These are phyloP conservation scores for Lota lota DNA, from an alignment of 2,113 vertebrate genomes.

Conservation along the genomic window DNA sequence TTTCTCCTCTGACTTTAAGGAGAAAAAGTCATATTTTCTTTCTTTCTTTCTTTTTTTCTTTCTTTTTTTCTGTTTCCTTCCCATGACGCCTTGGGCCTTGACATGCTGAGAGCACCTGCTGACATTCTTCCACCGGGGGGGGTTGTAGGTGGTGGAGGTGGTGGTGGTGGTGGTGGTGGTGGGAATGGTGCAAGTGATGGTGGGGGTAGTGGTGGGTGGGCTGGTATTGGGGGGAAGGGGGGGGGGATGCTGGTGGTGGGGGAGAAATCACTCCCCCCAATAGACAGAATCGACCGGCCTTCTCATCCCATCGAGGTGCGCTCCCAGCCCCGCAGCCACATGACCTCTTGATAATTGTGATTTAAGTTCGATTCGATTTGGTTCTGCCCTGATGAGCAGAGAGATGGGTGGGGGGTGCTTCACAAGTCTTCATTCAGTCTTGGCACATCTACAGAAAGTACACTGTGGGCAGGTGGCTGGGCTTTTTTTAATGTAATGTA, in stretches of 20 bases:
- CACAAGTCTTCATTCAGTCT: slow-evolving; percentile 28
- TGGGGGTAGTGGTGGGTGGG: too few relatives aligned
- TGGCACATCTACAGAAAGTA: neutral
- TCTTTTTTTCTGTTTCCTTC: slow-evolving; percentile 16
- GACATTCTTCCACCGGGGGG: too few relatives aligned
- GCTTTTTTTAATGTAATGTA: neutral
- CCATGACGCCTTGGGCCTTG: neutral
- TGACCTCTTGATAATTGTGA: slow-evolving; percentile 54
- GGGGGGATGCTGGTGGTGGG: too few relatives aligned
- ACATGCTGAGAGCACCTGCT: slow-evolving; percentile 27
- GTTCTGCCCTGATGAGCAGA: slow-evolving; percentile 32
- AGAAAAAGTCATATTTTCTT: slow-evolving; percentile 30
- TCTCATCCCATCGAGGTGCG: slow-evolving; percentile 51
- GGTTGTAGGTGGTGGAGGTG: too few relatives aligned
- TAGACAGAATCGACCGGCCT: slow-evolving; percentile 49
- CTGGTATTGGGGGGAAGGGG: too few relatives aligned
- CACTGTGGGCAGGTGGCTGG: neutral
- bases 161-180: too few relatives aligned
- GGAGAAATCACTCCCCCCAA: neutral
- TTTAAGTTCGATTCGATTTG: slow-evolving; percentile 58
- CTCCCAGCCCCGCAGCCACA: slow-evolving; percentile 45
- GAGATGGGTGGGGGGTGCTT: slow-evolving; percentile 16
- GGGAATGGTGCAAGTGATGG: too few relatives aligned
- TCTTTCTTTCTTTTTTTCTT: slow-evolving; percentile 28
- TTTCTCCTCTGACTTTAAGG: slow-evolving; percentile 31